A percentile compares a stretch with the other conserved stretches of the same genome.
phyloP scores from a whole-genome alignment of 2,797 vertebrate species.

The Hippopotamyrus pictus region DNA sequence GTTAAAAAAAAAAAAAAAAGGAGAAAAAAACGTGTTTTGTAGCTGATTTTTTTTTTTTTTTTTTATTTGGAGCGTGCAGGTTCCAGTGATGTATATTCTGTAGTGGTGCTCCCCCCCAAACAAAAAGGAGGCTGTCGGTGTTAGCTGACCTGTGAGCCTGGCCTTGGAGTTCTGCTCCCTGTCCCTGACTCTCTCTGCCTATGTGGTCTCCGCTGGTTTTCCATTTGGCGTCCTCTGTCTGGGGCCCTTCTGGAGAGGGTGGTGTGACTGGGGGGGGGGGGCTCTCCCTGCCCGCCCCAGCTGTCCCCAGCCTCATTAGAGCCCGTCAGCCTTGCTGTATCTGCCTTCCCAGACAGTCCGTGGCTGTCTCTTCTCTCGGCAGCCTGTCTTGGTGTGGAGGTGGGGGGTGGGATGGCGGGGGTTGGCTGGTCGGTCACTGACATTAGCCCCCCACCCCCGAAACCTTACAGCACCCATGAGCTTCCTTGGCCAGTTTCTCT shows the following conservation, averaged over 20 bases:
- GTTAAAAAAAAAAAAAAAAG: background rate
- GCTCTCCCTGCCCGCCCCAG: background rate
- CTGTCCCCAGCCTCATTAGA: constrained; percentile 52
- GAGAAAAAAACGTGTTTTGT: background rate
- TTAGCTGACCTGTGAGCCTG: background rate
- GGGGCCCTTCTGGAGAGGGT: background rate
- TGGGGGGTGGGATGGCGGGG: background rate
- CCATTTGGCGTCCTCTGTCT: background rate
- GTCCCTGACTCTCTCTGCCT: background rate
- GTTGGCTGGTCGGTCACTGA: background rate
- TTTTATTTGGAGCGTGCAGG: background rate
- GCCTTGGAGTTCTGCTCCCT: background rate
- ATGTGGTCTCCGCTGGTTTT: background rate
- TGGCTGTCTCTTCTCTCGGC: constrained; percentile 14
- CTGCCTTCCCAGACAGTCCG: background rate
- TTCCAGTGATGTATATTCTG: background rate
- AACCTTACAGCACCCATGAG: background rate
- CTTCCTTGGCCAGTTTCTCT: background rate
- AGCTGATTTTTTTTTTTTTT: background rate
- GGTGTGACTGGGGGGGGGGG: background rate
- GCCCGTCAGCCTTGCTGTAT: constrained; percentile 27
- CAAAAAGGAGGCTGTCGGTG: background rate
- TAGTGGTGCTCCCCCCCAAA: background rate
- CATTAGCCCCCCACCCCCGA: constrained; percentile 28
- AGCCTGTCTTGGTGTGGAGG: background rate